Evolutionary conservation across 2,888 invertebrate genomes (phyloP).

Genomic region (Chalcis sispes): DNA sequence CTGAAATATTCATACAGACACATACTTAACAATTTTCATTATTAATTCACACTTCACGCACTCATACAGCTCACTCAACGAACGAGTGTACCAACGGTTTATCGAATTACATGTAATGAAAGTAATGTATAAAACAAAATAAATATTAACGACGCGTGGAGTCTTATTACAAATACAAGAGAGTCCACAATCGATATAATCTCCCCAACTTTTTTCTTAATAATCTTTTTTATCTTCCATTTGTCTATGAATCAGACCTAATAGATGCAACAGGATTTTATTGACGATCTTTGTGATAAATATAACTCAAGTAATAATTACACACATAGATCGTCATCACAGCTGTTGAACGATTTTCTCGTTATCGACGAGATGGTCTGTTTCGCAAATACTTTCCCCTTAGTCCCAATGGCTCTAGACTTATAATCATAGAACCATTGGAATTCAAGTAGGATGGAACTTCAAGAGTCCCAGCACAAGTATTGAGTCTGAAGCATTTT

Average conservation of each 20-base stretch:
- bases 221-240: constrained; percentile 41
- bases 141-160: constrained; percentile 68
- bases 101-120: constrained; percentile 68
- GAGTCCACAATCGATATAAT: constrained; percentile 56
- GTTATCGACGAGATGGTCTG: constrained; percentile 50
- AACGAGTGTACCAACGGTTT: constrained; percentile 61
- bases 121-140: constrained; percentile 72
- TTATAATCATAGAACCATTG: background rate
- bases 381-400: constrained; percentile 14
- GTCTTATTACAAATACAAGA: constrained; percentile 60
- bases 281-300: constrained; percentile 61
- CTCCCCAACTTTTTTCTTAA: constrained; percentile 46
- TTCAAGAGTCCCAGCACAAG: constrained; percentile 17
- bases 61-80: constrained; percentile 56
- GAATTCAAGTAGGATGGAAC: constrained; percentile 13
- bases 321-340: constrained; percentile 59
- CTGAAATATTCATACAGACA: constrained; percentile 47
- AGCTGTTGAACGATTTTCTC: constrained; percentile 56
- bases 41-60: constrained; percentile 28
- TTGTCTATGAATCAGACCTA: constrained; percentile 35
- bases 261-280: constrained; percentile 54
- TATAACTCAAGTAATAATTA: constrained; percentile 60
- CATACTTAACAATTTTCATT: constrained; percentile 48
- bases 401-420: constrained; percentile 14
- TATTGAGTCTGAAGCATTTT: constrained; percentile 64